Evolutionary conservation across 2,113 vertebrate species (phyloP), one percentile per base, ranked within the genome.

Genomic region (Campylorhamphus procurvoides): DNA sequence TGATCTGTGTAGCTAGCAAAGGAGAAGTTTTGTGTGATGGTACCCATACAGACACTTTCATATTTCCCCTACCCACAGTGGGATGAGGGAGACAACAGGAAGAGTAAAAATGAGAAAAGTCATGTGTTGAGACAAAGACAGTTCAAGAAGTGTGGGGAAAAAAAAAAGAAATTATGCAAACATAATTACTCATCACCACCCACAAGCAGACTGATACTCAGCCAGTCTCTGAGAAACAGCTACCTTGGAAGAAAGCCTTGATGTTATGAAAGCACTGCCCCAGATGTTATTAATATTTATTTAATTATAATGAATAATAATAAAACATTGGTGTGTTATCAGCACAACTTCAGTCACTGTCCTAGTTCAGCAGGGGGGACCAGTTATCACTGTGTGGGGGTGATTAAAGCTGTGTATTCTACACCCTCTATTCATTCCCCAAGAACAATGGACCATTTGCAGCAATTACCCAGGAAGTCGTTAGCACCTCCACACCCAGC

Each of bases 1-100:
- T 78, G 3, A 4, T 78, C 19, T 66, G 22, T 40, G 5, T 7
- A 91, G 8, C 9, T 68, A 69, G 33, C 4, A 84, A 90, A 78
- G 8, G 33, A 67, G 58, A 42, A 88, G 5, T 5, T 49, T 58
- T 85, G 14, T 31, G 10, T 40, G 58, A 24, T 40, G 16, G 9
- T 27, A 69, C 10, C 6, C 27, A 66, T 31, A 39, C 3, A 44
- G 33, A 17, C 2, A 3, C 10, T 62, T 74, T 6, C 4, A 88
- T 10, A 37, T 53, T 62, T 75, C 24, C 2, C 4, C 8, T 52
- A 13, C 12, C 5, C 6, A 2, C 4, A 50, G 18, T 2, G 1
- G 10, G 17, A 67, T 16, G 3, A 52, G 12, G 12, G n/a, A 85
- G 27, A 53, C 1, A 42, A 60, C 5, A 60, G 15, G 33, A 58